phyloP scores from a whole-genome alignment of 2,797 vertebrate species.

The Cephalopachus bancanus region DNA sequence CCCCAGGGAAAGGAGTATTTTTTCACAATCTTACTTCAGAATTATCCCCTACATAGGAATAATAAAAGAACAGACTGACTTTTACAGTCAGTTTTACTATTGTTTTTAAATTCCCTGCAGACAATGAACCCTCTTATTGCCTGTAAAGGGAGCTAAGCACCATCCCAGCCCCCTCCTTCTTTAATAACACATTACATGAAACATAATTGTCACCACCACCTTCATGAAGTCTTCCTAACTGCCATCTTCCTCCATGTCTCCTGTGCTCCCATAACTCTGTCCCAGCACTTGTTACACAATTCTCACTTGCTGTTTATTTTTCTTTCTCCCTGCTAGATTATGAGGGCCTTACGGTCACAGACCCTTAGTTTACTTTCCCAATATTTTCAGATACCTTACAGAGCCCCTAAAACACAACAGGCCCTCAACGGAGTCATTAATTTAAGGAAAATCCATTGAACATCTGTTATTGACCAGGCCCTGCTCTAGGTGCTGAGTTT shows the following conservation, averaged over 20 bases:
- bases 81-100: background rate
- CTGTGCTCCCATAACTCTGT: fast-evolving
- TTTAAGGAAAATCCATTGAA: background rate
- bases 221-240: background rate
- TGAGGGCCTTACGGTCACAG: background rate
- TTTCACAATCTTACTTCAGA: background rate
- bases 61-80: background rate
- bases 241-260: no score
- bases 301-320: background rate
- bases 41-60: background rate
- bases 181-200: background rate
- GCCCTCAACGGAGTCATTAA: background rate
- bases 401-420: background rate
- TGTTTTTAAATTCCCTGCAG: background rate
- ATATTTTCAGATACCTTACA: background rate
- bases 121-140: background rate
- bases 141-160: background rate
- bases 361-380: background rate
- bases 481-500: background rate
- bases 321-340: background rate
- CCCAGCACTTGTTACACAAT: background rate
- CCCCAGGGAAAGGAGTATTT: fast-evolving
- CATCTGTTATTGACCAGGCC: background rate
- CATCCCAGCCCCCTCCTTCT: no score
- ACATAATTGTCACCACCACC: background rate